A percentile compares a stretch with the other conserved stretches of the same genome.
These are phyloP conservation scores for Helarctos malayanus DNA, from an alignment of 2,797 vertebrate species.

Conservation along the genomic window DNA sequence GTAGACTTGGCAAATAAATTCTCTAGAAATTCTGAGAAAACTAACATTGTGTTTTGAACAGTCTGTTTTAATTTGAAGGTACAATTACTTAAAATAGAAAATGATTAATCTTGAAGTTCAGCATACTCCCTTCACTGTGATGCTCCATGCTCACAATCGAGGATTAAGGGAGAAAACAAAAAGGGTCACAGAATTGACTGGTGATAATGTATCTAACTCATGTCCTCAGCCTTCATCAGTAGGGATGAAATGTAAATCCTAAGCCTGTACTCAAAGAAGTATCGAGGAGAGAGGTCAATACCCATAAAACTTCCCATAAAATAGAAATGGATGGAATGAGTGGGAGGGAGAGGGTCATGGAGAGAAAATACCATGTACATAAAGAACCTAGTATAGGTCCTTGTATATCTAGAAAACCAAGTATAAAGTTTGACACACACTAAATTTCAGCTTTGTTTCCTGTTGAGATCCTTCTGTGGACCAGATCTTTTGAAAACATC, in stretches of 20 bases:
- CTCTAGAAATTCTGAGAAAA: neutral
- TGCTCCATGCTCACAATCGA: neutral
- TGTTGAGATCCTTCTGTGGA: neutral
- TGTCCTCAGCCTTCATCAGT: neutral
- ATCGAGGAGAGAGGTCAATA: neutral
- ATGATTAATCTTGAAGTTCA: neutral
- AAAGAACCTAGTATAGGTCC: neutral
- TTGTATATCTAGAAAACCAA: neutral
- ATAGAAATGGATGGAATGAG: neutral
- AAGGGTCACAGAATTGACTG: neutral
- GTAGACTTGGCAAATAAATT: neutral
- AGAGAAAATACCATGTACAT: neutral
- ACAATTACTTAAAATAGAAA: slow-evolving; percentile 13
- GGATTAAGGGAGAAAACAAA: slow-evolving; percentile 25
- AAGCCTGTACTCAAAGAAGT: neutral
- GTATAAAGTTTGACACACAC: neutral
- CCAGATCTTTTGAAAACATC: neutral
- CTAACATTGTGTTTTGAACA: neutral
- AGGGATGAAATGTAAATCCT: neutral
- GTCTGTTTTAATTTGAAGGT: neutral
- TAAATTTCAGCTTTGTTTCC: neutral
- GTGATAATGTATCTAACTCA: neutral
- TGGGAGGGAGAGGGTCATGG: rapidly evolving
- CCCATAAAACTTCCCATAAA: neutral
- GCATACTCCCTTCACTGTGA: neutral